These are phyloP conservation scores for Orthosia cruda DNA, from an alignment of 2,888 invertebrate genomes.

Conservation along the genomic window DNA sequence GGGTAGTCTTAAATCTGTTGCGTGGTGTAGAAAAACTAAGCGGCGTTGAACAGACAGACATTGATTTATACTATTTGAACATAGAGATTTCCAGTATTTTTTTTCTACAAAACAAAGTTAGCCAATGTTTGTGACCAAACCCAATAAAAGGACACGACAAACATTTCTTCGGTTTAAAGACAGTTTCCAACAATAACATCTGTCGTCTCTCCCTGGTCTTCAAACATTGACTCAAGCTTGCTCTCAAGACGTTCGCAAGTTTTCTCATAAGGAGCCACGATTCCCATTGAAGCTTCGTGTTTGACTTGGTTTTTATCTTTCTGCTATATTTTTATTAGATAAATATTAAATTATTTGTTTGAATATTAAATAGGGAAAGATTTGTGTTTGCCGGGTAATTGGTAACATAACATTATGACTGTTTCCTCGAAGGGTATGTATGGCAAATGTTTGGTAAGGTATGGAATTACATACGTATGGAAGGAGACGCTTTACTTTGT, in stretches of 20 bases:
- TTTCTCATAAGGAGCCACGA: constrained; percentile 38
- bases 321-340: neutral
- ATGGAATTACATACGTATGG: no score
- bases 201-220: constrained; percentile 11
- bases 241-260: constrained; percentile 33
- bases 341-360: neutral
- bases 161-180: neutral
- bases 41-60: no score
- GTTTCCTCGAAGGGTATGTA: no score
- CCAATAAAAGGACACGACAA: neutral
- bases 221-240: constrained; percentile 53
- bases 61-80: no score
- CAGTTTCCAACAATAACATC: constrained; percentile 43
- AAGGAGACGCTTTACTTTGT: no score
- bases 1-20: no score
- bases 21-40: no score
- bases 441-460: no score
- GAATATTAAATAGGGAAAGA: neutral
- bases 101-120: neutral
- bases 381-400: neutral
- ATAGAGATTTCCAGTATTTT: no score
- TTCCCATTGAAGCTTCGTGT: constrained; percentile 27
- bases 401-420: no score
- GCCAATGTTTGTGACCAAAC: constrained; percentile 5
- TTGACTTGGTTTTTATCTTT: constrained; percentile 34